Evolutionary conservation across 2,797 vertebrate species (phyloP), one percentile per base, ranked within the genome.

Genomic region (Lacerta agilis): DNA sequence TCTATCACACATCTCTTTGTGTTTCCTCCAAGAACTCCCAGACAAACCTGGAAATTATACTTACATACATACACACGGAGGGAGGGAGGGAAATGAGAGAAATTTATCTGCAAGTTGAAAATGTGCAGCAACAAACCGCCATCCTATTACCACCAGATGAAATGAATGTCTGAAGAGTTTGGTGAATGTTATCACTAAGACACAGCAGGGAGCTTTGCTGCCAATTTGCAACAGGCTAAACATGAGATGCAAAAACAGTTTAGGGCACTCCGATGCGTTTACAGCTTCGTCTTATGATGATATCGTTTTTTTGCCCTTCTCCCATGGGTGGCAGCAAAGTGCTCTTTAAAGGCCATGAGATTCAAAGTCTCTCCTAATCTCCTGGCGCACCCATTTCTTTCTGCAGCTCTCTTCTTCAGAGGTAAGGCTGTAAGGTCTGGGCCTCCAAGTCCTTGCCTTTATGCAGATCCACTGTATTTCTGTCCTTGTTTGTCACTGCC

Each of bases 111-210:
- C 17, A 38, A 36, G 25, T 72, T 86, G 71, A 86, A 89, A 86
- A 77, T 67, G 18, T 66, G 43, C 78, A 86, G 41, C 67, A 45
- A 67, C 43, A 85, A 76, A 45, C 25, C 71, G 73, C 55, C 78
- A 80, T 84, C 43, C 55, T 85, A 36, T 80, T 79, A 79, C 76
- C 38, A 85, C 72, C 36, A 15, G 69, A 81, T 89, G 72, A 81
- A 89, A 82, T 43, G 61, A 86, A 82, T 69, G 79, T 79, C 49
- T 84, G 86, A 87, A 66, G 11, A 87, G 23, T 82, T n/a, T 36
- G 80, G 79, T 64, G 38, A 82, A 89, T 82, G 78, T 85, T 89
- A 89, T 86, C 88, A 85, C 55, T 43, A 81, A 67, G 76, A 77
- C 58, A 41, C 88, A 89, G 78, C 71, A 86, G 83, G 83, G 33